Conservation (phyloP, 2,113 vertebrate species). For the Alexandromys fortis region DNA sequence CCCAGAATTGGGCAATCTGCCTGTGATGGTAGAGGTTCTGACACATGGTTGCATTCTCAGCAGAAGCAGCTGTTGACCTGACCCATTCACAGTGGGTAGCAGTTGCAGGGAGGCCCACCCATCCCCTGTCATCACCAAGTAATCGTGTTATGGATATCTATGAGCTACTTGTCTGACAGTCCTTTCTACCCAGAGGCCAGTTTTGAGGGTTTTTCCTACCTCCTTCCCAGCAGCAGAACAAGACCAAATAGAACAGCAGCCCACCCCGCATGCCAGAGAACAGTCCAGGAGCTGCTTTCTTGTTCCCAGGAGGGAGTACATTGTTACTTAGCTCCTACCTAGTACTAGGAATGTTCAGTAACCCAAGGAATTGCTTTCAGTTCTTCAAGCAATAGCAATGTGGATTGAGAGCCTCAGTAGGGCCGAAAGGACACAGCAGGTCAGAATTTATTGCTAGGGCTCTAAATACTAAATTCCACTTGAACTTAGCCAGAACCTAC, state of each 20-base stretch:
- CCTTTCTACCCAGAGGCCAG: not conserved
- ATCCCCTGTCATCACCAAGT: not conserved
- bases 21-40: not conserved
- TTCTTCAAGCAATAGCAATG: not conserved
- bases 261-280: too few relatives aligned
- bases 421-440: not conserved
- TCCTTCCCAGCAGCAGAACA: not conserved
- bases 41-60: not conserved
- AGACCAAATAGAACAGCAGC: not conserved
- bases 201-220: not conserved
- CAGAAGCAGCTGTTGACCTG: not conserved
- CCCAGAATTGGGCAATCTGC: not conserved
- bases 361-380: not conserved
- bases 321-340: not conserved
- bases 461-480: not conserved
- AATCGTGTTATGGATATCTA: not conserved
- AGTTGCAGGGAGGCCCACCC: not conserved
- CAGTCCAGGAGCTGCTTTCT: not conserved
- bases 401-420: not conserved
- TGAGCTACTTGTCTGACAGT: not conserved
- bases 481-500: not conserved
- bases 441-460: not conserved
- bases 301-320: not conserved
- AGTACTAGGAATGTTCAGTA: too few relatives aligned
- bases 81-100: not conserved